phyloP scores from a whole-genome alignment of 2,113 vertebrate genomes.

The Himantopus leucocephalus region DNA sequence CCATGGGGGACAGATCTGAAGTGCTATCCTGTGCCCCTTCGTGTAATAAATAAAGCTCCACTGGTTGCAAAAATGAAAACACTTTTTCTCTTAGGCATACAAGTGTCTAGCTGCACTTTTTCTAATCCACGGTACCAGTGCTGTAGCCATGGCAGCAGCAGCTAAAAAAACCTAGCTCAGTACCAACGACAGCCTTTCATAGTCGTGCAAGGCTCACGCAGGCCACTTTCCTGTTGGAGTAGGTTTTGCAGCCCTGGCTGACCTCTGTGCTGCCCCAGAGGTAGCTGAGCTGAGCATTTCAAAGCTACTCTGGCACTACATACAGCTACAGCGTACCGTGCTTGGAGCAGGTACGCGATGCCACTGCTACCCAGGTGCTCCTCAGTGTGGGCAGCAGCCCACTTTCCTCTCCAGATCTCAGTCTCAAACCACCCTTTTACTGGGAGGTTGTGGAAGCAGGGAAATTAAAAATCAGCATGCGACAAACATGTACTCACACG shows the following conservation, averaged over 20 bases:
- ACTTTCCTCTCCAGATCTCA: background rate
- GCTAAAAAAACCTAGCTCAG: background rate
- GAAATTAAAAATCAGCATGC: slow-evolving; percentile 4
- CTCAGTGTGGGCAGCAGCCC: background rate
- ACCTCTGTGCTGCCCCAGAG: background rate
- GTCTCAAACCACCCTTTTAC: background rate
- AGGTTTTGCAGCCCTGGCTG: background rate
- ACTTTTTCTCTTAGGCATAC: background rate
- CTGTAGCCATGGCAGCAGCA: background rate
- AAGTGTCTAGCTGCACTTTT: background rate
- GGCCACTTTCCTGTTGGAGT: background rate
- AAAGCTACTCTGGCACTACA: background rate
- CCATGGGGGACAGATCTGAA: background rate
- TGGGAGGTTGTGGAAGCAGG: background rate
- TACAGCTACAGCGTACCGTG: fast-evolving
- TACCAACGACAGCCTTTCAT: background rate
- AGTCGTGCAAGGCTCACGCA: fast-evolving
- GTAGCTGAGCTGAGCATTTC: background rate
- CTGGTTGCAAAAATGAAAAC: background rate
- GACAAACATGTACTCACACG: background rate
- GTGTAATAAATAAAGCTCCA: background rate
- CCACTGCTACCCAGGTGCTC: background rate
- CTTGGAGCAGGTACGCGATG: background rate
- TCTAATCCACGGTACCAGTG: background rate
- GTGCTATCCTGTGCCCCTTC: background rate